Evolutionary conservation across 2,113 vertebrate species (phyloP), one percentile per base, ranked within the genome.

Genomic region (Rhea americana): DNA sequence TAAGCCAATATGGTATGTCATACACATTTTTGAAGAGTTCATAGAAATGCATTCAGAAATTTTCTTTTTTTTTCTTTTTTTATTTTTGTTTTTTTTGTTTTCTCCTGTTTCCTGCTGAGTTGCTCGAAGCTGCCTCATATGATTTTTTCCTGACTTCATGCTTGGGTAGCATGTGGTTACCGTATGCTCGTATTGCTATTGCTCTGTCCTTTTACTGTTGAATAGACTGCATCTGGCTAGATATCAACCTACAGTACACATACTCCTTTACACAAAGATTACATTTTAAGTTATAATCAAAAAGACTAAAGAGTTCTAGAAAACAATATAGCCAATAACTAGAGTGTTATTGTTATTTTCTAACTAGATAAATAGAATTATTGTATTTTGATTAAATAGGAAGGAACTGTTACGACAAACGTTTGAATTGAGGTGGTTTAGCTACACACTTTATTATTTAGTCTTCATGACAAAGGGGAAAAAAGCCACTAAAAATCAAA

Each of bases 71-170:
- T 35, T 35, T 35, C 6, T 35, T 35, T 35, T 35, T 35, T 35
- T n/a, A n/a, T n/a, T n/a, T n/a, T n/a, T n/a, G n/a, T 35, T 35
- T 35, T 35, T 35, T 85, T 71, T 83, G 11, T 87, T 87, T 85
- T 72, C 41, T 89, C 37, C 58, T 70, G 6, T 71, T 95, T 63
- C 72, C 66, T 63, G 26, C 71, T 55, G 93, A 90, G 72, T 66
- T 86, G 65, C 80, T 81, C 14, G 63, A 47, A 80, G 45, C 43
- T 92, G 58, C 70, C 5, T 2, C 20, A 3, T 11, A 20, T 81
- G 85, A 59, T 43, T 65, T 93, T 93, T 93, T 56, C 73, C 75
- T 81, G 59, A 71, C 72, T 88, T 71, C 82, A 65, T 63, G 65
- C 79, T 56, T 85, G 56, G 85, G 13, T 91, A 89, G 56, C 39